Evolutionary conservation across 2,113 vertebrate genomes (phyloP).

Genomic region (Melospiza melodia): DNA sequence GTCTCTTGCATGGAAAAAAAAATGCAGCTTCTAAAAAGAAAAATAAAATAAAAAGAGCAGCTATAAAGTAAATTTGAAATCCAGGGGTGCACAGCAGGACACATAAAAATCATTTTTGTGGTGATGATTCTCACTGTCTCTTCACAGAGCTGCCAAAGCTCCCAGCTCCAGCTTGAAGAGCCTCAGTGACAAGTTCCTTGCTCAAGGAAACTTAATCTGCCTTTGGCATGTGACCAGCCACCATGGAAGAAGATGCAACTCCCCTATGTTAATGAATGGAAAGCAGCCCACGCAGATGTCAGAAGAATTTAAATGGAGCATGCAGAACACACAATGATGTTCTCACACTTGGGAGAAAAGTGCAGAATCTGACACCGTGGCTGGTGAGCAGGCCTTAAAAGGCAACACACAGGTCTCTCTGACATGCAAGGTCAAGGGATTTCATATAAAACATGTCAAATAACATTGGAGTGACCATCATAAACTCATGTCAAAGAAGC

Average conservation of each 20-base stretch:
- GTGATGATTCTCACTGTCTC: background rate
- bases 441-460: background rate
- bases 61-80: conserved; percentile 32
- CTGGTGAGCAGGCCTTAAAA: background rate
- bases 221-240: conserved; percentile 39
- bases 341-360: conserved; percentile 35
- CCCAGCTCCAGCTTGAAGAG: background rate
- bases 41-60: background rate
- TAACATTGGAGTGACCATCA: background rate
- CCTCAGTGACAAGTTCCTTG: background rate
- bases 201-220: conserved; percentile 49
- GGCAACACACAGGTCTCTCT: background rate
- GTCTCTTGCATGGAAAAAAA: conserved; percentile 12
- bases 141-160: conserved; percentile 12
- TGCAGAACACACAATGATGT: conserved; percentile 39
- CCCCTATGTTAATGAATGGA: conserved; percentile 47
- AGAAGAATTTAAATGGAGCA: conserved; percentile 46
- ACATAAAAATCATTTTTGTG: conserved; percentile 41
- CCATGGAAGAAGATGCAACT: conserved; percentile 61
- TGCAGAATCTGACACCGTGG: background rate
- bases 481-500: background rate
- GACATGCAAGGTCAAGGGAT: background rate
- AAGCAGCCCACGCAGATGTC: conserved; percentile 61
- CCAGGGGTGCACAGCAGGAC: conserved; percentile 34
- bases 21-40: background rate